Evolutionary conservation across 1,140 invertebrate species (phyloP).

Genomic region (Sycophaga agraensis): DNA sequence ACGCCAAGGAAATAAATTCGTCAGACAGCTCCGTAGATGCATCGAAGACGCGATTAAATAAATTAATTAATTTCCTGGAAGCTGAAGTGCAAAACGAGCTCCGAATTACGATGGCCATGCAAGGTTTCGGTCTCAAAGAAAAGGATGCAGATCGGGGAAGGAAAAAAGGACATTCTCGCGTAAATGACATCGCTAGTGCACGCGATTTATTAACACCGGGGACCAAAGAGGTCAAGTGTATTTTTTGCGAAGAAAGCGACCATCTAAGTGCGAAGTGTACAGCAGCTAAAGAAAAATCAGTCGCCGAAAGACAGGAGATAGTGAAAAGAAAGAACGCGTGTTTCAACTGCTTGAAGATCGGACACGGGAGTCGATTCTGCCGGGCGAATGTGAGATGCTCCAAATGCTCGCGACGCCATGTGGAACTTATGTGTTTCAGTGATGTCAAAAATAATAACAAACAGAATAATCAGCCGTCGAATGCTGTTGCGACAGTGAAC

Average conservation of each 20-base stretch:
- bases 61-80: too few relatives aligned
- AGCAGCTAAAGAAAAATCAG: conserved; percentile 14
- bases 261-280: conserved; percentile 17
- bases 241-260: conserved; percentile 20
- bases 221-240: too few relatives aligned
- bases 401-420: conserved; percentile 14
- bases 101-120: conserved; percentile 32
- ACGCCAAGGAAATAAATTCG: too few relatives aligned
- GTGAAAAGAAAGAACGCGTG: conserved; percentile 14
- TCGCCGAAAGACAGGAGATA: conserved; percentile 8
- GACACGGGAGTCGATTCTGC: conserved; percentile 17
- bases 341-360: too few relatives aligned
- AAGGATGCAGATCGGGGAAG: not conserved
- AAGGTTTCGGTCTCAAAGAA: conserved; percentile 25
- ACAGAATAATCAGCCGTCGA: not conserved
- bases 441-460: not conserved
- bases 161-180: not conserved
- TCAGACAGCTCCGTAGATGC: too few relatives aligned
- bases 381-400: conserved; percentile 8
- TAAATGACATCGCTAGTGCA: conserved; percentile 20
- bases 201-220: conserved; percentile 7
- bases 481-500: not conserved
- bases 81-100: too few relatives aligned
- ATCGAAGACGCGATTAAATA: conserved; percentile 17
- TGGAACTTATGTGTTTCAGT: conserved; percentile 21